These are phyloP conservation scores for Ifrita kowaldi DNA, from an alignment of 2,113 vertebrate species.

Conservation along the genomic window DNA sequence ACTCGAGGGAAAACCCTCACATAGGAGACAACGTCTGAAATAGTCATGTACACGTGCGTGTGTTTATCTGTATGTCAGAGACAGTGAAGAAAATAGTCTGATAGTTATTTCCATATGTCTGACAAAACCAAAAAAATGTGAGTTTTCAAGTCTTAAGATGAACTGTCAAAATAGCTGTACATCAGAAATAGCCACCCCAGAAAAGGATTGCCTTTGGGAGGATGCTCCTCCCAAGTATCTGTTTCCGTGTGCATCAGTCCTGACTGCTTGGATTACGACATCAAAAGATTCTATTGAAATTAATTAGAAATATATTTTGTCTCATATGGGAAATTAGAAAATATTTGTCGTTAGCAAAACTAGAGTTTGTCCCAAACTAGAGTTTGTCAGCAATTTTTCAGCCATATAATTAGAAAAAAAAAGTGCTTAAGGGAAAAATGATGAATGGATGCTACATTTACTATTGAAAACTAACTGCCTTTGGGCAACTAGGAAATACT, in stretches of 20 bases:
- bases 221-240: not conserved
- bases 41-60: not conserved
- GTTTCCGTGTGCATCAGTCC: not conserved
- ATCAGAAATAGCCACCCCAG: not conserved
- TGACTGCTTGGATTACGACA: not conserved
- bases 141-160: not conserved
- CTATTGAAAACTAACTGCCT: not conserved
- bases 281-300: not conserved
- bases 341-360: not conserved
- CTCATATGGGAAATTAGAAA: not conserved
- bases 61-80: not conserved
- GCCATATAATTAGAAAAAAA: not conserved
- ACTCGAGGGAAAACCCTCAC: not conserved
- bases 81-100: not conserved
- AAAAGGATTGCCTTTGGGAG: not conserved
- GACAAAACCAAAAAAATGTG: not conserved
- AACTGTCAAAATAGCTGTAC: not conserved
- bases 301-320: not conserved
- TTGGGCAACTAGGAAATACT: not conserved
- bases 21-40: not conserved
- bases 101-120: not conserved
- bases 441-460: not conserved
- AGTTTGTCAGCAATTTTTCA: not conserved
- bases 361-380: not conserved
- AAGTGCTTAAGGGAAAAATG: not conserved